Base-by-base conservation (phyloP, 2,113 vertebrate genomes). In the Stictonetta naevosa region DNA sequence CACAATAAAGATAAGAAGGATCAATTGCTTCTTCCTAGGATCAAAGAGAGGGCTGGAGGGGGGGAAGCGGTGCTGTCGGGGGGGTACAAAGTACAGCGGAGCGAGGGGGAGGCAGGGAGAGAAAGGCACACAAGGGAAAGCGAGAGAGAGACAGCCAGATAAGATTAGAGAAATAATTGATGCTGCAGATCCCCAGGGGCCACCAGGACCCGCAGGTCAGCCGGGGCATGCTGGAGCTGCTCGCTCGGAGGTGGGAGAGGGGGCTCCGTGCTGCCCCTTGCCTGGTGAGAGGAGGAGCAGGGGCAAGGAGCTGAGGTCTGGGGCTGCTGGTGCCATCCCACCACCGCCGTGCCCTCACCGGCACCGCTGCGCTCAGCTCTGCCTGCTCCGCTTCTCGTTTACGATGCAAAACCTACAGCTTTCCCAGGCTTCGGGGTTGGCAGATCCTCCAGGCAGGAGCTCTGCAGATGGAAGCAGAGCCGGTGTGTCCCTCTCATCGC, bases 1-100 rank as follows among this genome's bases (percentile, higher is more conserved):
- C 88, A 52, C 96, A 91, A 52, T 58, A 83, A 90, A 97, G 96
- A 97, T 97, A 97, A 97, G 93, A 86, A 96, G 93, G 93, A 97
- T 96, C 96, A 97, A 97, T 88, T 72, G 88, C 95, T 93, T 36
- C 91, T 97, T 82, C 92, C 93, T 63, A 58, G 44, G 95, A 96
- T 97, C 96, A 97, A 96, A 97, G 96, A 3, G 7, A 73, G 72
- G 77, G 93, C 77, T 86, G 91, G 55, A 72, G 87, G 91, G 83
- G 86, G 67, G 88, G 88, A 82, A 62, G 82, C 13, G 1, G 83
- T 42, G 78, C 88, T 69, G 87, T 42, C 68, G 75, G 81, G 67
- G 11, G 28, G 93, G 90, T 96, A 14, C 95, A 46, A 87, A 84
- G 94, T 6, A 2, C 63, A 3, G 34, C 19, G 19, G 56, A 83